A percentile compares a stretch with the other conserved stretches of the same genome.
These are phyloP conservation scores for Tauraco erythrolophus DNA, from an alignment of 2,113 vertebrate genomes.

Conservation along the genomic window DNA sequence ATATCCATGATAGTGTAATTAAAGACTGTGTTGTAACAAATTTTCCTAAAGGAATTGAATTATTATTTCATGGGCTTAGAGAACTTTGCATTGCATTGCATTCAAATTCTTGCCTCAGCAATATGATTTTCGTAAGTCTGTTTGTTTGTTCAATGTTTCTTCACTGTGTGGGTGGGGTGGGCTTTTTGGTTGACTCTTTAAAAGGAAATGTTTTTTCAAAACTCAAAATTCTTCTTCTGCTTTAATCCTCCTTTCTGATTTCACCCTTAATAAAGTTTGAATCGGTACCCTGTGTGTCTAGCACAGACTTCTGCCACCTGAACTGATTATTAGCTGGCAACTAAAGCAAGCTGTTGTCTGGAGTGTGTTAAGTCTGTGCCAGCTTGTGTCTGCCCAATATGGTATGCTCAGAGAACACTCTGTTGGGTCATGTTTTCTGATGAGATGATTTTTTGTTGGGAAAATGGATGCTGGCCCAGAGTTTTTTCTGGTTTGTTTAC, in stretches of 20 bases:
- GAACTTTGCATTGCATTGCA: not conserved
- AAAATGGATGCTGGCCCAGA: slow-evolving; percentile 16
- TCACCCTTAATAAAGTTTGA: not conserved
- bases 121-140: not conserved
- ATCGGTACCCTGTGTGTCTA: not conserved
- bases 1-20: not conserved
- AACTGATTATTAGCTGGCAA: slow-evolving; percentile 28
- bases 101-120: not conserved
- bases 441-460: not conserved
- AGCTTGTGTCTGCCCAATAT: slow-evolving; percentile 4
- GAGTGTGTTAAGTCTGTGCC: not conserved
- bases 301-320: slow-evolving; percentile 1
- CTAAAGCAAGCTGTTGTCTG: slow-evolving; percentile 24
- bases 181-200: not conserved
- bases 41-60: not conserved
- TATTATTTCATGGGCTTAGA: not conserved
- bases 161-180: not conserved
- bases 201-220: not conserved
- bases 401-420: not conserved
- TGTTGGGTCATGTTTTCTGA: not conserved
- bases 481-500: slow-evolving; percentile 22
- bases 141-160: not conserved
- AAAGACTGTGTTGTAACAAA: not conserved
- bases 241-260: not conserved
- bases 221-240: not conserved